Evolutionary conservation across 2,113 vertebrate species (phyloP), one percentile per base, ranked within the genome.

Genomic region (Natator depressus): DNA sequence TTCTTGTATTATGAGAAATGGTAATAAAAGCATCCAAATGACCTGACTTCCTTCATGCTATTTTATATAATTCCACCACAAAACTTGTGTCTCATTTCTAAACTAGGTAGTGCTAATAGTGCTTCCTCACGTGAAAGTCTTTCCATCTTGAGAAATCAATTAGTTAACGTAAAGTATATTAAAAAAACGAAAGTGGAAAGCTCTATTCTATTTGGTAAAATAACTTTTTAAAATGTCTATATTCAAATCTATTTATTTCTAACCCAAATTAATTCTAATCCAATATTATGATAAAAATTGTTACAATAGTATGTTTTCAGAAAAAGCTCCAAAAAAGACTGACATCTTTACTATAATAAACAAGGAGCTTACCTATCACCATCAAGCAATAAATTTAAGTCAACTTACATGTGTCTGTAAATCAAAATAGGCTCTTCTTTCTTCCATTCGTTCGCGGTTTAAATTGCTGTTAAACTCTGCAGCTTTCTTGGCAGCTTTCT

Each of bases 381-480:
- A 42, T 5, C 17, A 31, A 3, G 16, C 3, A 82, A 80, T 42
- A 75, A 93, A 87, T 38, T 50, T n/a, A 72, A 93, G 88, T 88
- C 69, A 62, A 11, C 98, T 98, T 98, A 99, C 99, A 76, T 99
- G 99, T 12, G 99, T 99, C 97, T 99, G 99, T 42, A 99, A 98
- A 98, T 99, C 99, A 97, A 99, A 99, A 94, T 99, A 99, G 5
- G 99, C 99, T 97, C 99, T 98, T 96, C 99, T 98, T 96, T 99
- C 99, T 93, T 99, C 99, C 99, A 99, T 99, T 19, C 99, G 98
- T 69, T 99, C 99, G 93, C 99, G 98, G 94, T 99, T 99, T 90
- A 99, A 98, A 97, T 99, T 99, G 96, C 99, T 99, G 98, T 99
- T 99, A 93, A 99, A 99, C 87, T 99, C 99, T 0, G 99, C 99